phyloP scores from a whole-genome alignment of 2,888 invertebrate genomes.

The Platypus cylindrus region DNA sequence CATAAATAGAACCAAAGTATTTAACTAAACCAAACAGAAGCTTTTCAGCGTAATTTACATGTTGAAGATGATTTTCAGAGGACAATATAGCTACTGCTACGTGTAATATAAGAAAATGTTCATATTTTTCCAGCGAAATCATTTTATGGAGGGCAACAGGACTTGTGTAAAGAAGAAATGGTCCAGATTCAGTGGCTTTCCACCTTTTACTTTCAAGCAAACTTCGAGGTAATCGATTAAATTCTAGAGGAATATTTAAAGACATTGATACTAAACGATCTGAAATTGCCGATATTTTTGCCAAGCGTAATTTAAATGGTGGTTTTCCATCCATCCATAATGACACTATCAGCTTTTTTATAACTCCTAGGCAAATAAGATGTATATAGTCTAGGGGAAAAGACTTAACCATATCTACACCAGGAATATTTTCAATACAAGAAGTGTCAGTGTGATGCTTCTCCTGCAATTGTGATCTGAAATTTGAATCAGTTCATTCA shows the following conservation, averaged over 20 bases:
- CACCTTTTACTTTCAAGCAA: slow-evolving; percentile 8
- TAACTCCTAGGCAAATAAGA: slow-evolving; percentile 13
- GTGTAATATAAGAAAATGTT: slow-evolving; percentile 9
- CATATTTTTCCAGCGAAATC: slow-evolving; percentile 5
- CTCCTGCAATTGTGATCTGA: slow-evolving; percentile 9
- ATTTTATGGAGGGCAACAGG: slow-evolving; percentile 8
- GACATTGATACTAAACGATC: slow-evolving; percentile 3
- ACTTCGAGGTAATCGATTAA: slow-evolving; percentile 9
- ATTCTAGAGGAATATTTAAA: slow-evolving; percentile 7
- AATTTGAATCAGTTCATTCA: too few relatives aligned
- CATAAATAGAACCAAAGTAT: too few relatives aligned
- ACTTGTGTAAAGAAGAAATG: slow-evolving; percentile 8
- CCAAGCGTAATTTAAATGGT: background rate
- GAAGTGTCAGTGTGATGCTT: slow-evolving; percentile 16
- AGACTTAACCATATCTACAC: slow-evolving; percentile 18
- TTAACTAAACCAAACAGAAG: too few relatives aligned
- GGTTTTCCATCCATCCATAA: slow-evolving; percentile 8
- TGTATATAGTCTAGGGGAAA: slow-evolving; percentile 18
- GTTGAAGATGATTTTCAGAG: too few relatives aligned
- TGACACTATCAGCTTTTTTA: slow-evolving; percentile 10
- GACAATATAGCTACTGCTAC: slow-evolving; percentile 9
- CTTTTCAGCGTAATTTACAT: too few relatives aligned
- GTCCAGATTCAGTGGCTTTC: slow-evolving; percentile 10
- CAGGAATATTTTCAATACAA: slow-evolving; percentile 15
- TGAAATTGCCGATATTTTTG: slow-evolving; percentile 2